Percentiles rank a stretch among this genome's conserved stretches.
These are phyloP conservation scores for Mamestra brassicae DNA, from an alignment of 2,888 invertebrate species.

Conservation along the genomic window DNA sequence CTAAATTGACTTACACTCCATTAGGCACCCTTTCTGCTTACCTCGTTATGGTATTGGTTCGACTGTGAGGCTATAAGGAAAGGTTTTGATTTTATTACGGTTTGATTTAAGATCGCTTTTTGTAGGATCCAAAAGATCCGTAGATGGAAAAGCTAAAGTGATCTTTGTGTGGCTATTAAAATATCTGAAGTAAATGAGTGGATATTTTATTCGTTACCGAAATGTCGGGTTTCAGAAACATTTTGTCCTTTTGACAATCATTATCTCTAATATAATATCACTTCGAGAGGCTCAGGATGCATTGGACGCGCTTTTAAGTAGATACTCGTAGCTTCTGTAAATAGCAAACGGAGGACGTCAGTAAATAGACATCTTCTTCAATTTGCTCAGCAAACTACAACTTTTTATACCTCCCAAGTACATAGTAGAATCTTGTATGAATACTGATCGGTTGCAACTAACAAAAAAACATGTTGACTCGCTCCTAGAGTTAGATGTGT, in stretches of 20 bases:
- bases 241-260: too few relatives aligned
- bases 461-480: slow-evolving; percentile 56
- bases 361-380: slow-evolving; percentile 19
- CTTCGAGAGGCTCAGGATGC: too few relatives aligned
- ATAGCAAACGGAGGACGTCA: background rate
- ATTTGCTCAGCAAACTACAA: slow-evolving; percentile 24
- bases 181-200: too few relatives aligned
- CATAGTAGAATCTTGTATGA: slow-evolving; percentile 32
- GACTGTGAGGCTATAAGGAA: slow-evolving; percentile 13
- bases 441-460: slow-evolving; percentile 38
- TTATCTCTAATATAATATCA: too few relatives aligned
- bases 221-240: too few relatives aligned
- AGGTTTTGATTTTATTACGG: slow-evolving; percentile 22
- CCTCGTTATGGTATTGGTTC: slow-evolving; percentile 35
- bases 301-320: too few relatives aligned
- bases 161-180: background rate
- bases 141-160: background rate
- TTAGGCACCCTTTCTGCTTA: slow-evolving; percentile 33
- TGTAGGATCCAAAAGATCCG: background rate
- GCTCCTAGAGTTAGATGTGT: slow-evolving; percentile 8
- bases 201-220: too few relatives aligned
- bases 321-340: too few relatives aligned
- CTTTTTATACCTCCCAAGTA: slow-evolving; percentile 23
- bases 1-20: slow-evolving; percentile 53
- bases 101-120: background rate